Conservation (phyloP, 2,888 invertebrate genomes). For the Chironomus riparius region DNA sequence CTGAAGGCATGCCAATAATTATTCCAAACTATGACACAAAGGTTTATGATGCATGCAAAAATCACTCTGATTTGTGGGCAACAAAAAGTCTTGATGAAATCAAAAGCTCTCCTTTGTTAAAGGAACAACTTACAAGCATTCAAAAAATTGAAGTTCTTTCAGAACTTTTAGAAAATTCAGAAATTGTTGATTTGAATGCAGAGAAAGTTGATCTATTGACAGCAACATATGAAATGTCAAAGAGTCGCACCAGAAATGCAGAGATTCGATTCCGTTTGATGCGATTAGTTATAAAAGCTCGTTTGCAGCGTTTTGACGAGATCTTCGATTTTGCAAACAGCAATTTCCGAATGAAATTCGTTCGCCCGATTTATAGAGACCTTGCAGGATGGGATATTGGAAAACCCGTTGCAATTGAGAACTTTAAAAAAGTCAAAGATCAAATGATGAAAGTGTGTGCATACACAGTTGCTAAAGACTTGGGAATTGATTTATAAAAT, state of each 20-base stretch:
- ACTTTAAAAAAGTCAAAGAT: constrained; percentile 57
- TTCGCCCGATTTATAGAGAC: constrained; percentile 78
- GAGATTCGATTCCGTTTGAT: constrained; percentile 76
- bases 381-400: constrained; percentile 70
- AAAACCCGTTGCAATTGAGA: constrained; percentile 57
- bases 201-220: constrained; percentile 50
- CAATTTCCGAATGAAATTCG: constrained; percentile 87
- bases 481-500: constrained; percentile 39
- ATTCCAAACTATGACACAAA: constrained; percentile 69
- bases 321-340: constrained; percentile 70
- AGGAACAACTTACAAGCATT: constrained; percentile 49
- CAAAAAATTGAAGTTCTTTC: constrained; percentile 63
- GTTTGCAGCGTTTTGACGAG: constrained; percentile 56
- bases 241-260: constrained; percentile 54
- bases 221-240: constrained; percentile 51
- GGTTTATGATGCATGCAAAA: constrained; percentile 52
- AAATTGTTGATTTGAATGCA: constrained; percentile 45
- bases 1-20: constrained; percentile 79
- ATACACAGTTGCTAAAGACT: constrained; percentile 64
- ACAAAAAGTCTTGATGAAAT: constrained; percentile 42
- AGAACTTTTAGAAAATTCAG: constrained; percentile 49
- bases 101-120: constrained; percentile 46
- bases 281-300: constrained; percentile 64
- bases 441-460: constrained; percentile 80
- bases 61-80: constrained; percentile 51